Conservation (phyloP, 2,797 vertebrate species). For the Spinus pinus region DNA sequence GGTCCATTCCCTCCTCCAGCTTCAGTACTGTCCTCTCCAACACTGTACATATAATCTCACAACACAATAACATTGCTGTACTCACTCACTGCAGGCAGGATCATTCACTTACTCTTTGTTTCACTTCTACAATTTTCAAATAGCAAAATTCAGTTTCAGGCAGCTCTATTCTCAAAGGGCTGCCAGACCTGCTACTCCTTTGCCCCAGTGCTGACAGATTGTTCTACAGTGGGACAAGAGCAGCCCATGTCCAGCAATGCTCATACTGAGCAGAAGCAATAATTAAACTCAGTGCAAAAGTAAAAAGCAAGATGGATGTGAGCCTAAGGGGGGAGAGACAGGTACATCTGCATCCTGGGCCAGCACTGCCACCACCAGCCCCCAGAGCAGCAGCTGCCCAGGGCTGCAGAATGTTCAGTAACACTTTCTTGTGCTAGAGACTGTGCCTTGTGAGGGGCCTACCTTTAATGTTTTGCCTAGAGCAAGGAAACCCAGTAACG, state of each 20-base stretch:
- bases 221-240: background rate
- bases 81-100: background rate
- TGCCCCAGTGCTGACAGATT: background rate
- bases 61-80: background rate
- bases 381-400: conserved; percentile 1
- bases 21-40: background rate
- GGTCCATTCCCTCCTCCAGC: background rate
- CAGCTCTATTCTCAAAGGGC: background rate
- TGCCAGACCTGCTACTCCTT: background rate
- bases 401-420: conserved; percentile 50
- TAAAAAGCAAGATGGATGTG: background rate
- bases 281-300: background rate
- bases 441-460: conserved; percentile 17
- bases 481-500: background rate
- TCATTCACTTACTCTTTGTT: background rate
- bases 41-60: background rate
- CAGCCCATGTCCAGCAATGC: background rate
- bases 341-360: background rate
- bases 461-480: background rate
- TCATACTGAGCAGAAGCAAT: background rate
- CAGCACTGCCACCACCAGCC: background rate
- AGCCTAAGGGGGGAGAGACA: background rate
- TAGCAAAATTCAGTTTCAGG: background rate
- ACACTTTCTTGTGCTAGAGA: conserved; percentile 7
- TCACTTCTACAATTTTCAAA: background rate